Base-by-base conservation (phyloP, 2,113 vertebrate species). In the Sander vitreus region DNA sequence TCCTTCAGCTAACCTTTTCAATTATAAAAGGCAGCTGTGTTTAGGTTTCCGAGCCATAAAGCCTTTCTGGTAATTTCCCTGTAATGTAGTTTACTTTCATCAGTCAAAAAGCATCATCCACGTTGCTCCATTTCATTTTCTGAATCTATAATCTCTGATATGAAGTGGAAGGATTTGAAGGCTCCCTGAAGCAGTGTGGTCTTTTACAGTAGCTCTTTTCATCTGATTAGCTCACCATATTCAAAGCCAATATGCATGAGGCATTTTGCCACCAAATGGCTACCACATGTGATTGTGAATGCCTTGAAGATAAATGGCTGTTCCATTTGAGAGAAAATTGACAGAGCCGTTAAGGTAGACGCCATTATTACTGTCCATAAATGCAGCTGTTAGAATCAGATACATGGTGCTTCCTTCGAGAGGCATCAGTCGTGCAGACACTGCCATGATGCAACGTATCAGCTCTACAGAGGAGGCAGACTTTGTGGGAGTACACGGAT, bases 11-110 rank as follows among this genome's bases (percentile, higher is more conserved):
- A 47, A 57, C 43, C 75, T 57, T 87, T 76, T 76, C 53, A 71
- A 59, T 73, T 47, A 33, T 43, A 48, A 81, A 79, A 14, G 36
- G 50, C 72, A 63, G 64, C 73, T 54, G 30, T 81, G 58, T 50
- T 82, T 68, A 47, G 53, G 14, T 70, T 62, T n/a, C 43, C 2
- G 16, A 6, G 43, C 64, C 64, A 25, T 47, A 23, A 81, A 33
- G 60, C 65, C 36, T 73, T 50, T 76, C 70, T 75, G 12, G 51
- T 81, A 39, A 84, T 80, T 76, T 78, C 25, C 43, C 65, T 87
- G 13, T 86, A 78, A 86, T 90, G 43, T 50, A 69, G 51, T 84
- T 85, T 59, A 68, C 79, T 83, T 89, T 69, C 64, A 82, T 84
- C 77, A 78, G 54, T 80, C 53, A 80, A 58, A 86, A 74, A 65